Evolutionary conservation across 2,113 vertebrate species (phyloP).

Genomic region (Oryzias woworae): DNA sequence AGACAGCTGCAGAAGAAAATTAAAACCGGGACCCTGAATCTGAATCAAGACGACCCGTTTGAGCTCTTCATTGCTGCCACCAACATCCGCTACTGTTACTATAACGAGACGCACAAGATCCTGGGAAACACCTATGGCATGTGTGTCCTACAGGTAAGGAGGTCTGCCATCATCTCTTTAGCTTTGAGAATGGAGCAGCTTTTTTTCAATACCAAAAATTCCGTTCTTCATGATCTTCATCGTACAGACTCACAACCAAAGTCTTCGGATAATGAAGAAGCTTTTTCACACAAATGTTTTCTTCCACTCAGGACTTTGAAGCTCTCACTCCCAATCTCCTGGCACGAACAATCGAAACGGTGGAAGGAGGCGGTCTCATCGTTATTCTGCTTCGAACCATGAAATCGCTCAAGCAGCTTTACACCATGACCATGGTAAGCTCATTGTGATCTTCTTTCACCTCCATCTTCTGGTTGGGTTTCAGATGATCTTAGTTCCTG

Average conservation of each 20-base stretch:
- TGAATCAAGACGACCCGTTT: constrained; percentile 95
- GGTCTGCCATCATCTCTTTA: background rate
- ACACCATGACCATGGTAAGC: constrained; percentile 94
- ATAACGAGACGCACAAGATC: constrained; percentile 97
- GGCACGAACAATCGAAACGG: constrained; percentile 93
- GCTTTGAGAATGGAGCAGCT: background rate
- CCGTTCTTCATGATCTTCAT: background rate
- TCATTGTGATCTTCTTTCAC: background rate
- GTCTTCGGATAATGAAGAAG: background rate
- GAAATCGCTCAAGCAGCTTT: constrained; percentile 95
- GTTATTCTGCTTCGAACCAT: constrained; percentile 91
- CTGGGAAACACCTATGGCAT: constrained; percentile 96
- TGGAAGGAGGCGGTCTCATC: constrained; percentile 93
- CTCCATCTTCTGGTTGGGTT: background rate
- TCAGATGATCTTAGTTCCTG: background rate
- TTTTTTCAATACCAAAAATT: background rate
- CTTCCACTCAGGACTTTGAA: constrained; percentile 88
- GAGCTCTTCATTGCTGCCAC: constrained; percentile 95
- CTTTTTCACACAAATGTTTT: background rate
- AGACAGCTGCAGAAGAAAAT: constrained; percentile 97
- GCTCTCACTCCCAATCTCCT: constrained; percentile 93
- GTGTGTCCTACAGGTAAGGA: constrained; percentile 91
- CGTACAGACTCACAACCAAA: background rate
- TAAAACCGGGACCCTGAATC: constrained; percentile 88
- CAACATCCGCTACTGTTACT: constrained; percentile 98